A percentile compares a stretch with the other conserved stretches of the same genome.
Conservation (phyloP, 2,113 vertebrate species). For the Nibea albiflora region DNA sequence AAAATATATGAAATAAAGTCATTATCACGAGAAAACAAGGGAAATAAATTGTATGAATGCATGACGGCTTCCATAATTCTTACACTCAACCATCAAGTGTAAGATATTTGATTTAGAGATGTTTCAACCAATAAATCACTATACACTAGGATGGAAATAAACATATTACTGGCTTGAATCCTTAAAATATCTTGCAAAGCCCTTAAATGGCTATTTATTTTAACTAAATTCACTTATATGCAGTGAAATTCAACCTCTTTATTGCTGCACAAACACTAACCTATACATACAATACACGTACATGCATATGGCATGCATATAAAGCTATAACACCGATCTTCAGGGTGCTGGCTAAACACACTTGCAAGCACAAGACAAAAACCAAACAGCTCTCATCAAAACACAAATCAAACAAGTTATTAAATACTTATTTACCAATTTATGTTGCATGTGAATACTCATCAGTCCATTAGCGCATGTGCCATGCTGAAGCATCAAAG, state of each 20-base stretch:
- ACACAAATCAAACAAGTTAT: not conserved
- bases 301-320: not conserved
- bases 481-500: slow-evolving; percentile 48
- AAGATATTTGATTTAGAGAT: not conserved
- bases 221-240: not conserved
- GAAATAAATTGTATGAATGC: too few species aligned
- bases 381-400: not conserved
- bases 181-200: not conserved
- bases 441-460: slow-evolving; percentile 28
- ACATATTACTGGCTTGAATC: not conserved
- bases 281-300: too few species aligned
- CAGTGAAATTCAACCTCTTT: not conserved
- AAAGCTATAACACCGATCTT: not conserved
- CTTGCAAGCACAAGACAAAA: slow-evolving; percentile 1
- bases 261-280: not conserved
- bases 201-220: not conserved
- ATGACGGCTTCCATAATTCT: too few species aligned
- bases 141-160: not conserved
- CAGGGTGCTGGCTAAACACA: not conserved
- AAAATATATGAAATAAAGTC: too few species aligned
- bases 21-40: too few species aligned
- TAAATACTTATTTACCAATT: slow-evolving; percentile 56
- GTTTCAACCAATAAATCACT: not conserved
- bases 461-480: slow-evolving; percentile 16
- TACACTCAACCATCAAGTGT: not conserved